A percentile compares a stretch with the other conserved stretches of the same genome.
These are phyloP conservation scores for Argya squamiceps DNA, from an alignment of 2,797 vertebrate genomes.

Conservation along the genomic window DNA sequence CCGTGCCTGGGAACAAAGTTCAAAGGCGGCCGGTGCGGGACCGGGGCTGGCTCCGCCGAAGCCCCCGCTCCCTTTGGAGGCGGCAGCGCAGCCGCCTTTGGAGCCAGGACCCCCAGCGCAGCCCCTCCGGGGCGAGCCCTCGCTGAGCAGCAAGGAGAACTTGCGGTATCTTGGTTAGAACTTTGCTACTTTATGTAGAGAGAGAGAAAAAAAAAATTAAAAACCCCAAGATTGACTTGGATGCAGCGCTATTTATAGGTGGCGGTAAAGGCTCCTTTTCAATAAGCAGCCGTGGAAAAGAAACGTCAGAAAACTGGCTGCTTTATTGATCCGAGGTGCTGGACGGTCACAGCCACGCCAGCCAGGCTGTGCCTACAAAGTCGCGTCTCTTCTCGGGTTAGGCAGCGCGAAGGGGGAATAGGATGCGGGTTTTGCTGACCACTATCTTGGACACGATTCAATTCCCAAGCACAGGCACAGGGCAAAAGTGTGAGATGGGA, in stretches of 20 bases:
- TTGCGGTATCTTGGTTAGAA: not conserved
- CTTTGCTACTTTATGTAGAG: not conserved
- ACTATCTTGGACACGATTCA: not conserved
- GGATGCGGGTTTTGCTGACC: not conserved
- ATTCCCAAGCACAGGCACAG: not conserved
- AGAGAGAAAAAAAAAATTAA: not conserved
- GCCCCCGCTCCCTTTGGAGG: not conserved
- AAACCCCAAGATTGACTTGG: not conserved
- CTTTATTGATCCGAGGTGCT: not conserved
- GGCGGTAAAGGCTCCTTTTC: conserved; percentile 61
- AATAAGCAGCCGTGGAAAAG: conserved; percentile 6
- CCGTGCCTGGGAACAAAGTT: conserved; percentile 6
- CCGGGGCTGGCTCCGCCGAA: not conserved
- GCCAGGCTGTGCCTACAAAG: not conserved
- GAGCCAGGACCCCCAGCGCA: not conserved
- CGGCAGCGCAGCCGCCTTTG: not conserved
- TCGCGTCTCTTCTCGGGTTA: not conserved
- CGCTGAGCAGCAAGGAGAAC: not conserved
- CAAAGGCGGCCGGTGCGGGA: not conserved
- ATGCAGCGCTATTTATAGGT: conserved; percentile 62
- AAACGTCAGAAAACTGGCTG: conserved; percentile 3
- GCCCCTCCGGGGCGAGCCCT: not conserved
- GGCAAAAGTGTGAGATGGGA: not conserved
- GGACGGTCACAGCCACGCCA: not conserved
- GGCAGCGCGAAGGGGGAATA: not conserved